These are phyloP conservation scores for Chymomyza caudatula DNA, from an alignment of 2,888 invertebrate species.

Conservation along the genomic window DNA sequence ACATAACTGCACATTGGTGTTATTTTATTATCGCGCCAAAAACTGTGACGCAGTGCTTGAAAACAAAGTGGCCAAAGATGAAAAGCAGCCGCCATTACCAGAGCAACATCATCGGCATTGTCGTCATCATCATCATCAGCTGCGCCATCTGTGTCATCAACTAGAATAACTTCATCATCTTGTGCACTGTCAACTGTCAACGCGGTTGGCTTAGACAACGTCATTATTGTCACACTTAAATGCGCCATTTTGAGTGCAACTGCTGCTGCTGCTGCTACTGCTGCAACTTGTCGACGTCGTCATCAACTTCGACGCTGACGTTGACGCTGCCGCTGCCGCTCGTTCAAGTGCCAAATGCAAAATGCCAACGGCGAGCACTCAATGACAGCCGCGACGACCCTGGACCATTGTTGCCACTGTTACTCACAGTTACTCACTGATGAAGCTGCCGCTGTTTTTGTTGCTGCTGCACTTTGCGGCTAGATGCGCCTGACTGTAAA, in stretches of 20 bases:
- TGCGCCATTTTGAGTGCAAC: slow-evolving; percentile 49
- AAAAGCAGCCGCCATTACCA: background rate
- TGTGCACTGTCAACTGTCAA: background rate
- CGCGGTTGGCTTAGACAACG: slow-evolving; percentile 42
- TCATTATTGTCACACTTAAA: slow-evolving; percentile 61
- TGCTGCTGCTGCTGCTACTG: slow-evolving; percentile 31
- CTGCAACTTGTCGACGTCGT: slow-evolving; percentile 20
- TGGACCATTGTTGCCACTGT: background rate
- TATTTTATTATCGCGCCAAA: slow-evolving; percentile 7
- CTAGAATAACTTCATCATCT: background rate
- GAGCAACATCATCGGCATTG: background rate
- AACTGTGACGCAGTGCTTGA: background rate
- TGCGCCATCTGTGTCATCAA: no score
- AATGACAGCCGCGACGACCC: background rate
- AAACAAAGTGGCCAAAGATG: background rate
- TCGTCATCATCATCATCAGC: background rate
- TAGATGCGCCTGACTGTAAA: slow-evolving; percentile 41
- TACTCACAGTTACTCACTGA: background rate
- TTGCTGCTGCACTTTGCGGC: slow-evolving; percentile 33
- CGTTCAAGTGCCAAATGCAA: slow-evolving; percentile 51
- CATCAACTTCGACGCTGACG: background rate
- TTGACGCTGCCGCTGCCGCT: background rate
- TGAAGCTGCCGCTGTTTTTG: background rate
- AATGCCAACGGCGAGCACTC: slow-evolving; percentile 37
- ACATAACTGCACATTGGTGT: slow-evolving; percentile 8